Evolutionary conservation across 2,113 vertebrate genomes (phyloP), one percentile per base, ranked within the genome.

Genomic region (Sebastes schlegelii): DNA sequence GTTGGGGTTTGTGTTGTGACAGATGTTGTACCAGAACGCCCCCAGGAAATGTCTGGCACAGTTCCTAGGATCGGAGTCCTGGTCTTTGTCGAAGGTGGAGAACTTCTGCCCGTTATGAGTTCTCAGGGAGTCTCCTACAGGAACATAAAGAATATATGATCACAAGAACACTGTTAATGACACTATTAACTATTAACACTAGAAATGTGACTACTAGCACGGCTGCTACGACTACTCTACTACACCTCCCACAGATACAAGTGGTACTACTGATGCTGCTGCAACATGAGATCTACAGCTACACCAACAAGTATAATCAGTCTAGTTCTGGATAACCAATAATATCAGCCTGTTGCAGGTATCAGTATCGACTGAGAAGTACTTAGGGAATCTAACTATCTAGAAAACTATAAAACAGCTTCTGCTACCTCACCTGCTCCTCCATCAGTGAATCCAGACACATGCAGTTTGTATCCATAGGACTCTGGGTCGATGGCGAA

Each of bases 381-480:
- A 23, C 23, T 23, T 23, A 23, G 23, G 23, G 23, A 23, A 23
- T 16, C 49, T 52, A 16, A 52, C 14, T 16, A 6, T 17, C 49
- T 23, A 52, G 49, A 52, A 5, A 6, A 3, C 14, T 23, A 52
- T 17, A 52, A 51, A 51, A 51, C 14, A 52, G 23, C 23, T 23
- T 23, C 23, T 23, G 23, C 23, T 23, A 23, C 23, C 49, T 70
- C 49, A 91, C 89, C 87, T 51, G 87, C 85, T 0, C 87, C 89
- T 69, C 85, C 89, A 12, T 87, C 0, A 1, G 0, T 58, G 65
- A 85, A 89, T 55, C 82, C 89, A 17, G 82, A 78, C 3, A 91
- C 82, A 1, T 68, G 1, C 68, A 91, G 82, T 17, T 0, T 49
- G 73, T 86, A 91, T 21, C 74, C 84, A 0, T 51, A 0, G 0